These are phyloP conservation scores for Eupithecia dodoneata DNA, from an alignment of 2,888 invertebrate genomes.

Conservation along the genomic window DNA sequence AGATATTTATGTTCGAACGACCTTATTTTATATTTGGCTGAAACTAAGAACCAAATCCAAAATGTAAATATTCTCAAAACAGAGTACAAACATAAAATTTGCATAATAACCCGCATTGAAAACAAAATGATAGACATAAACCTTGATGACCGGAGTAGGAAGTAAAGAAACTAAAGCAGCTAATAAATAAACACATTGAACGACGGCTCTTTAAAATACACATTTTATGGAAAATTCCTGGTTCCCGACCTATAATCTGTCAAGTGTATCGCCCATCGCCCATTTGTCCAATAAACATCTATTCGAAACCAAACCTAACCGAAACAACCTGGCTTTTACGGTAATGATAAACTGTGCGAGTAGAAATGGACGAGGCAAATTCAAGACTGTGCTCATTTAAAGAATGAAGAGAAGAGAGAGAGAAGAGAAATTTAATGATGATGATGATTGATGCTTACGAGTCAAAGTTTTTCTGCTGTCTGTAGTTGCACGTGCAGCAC, in stretches of 20 bases:
- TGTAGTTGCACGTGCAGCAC: slow-evolving; percentile 68
- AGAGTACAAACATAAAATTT: slow-evolving; percentile 10
- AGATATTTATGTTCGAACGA: not conserved
- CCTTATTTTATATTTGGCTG: not conserved
- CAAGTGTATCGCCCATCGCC: not conserved
- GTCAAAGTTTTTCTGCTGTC: slow-evolving; percentile 47
- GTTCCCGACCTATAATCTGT: not conserved
- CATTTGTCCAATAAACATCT: not conserved
- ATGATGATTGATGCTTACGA: not conserved
- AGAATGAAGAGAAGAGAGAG: too few species aligned
- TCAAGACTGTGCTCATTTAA: not conserved
- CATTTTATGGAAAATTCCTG: not conserved
- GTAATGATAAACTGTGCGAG: not conserved
- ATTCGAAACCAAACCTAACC: not conserved
- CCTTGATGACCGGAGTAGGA: not conserved
- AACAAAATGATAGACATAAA: slow-evolving; percentile 15
- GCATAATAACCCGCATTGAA: slow-evolving; percentile 16
- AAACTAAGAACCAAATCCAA: slow-evolving; percentile 1
- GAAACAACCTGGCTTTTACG: not conserved
- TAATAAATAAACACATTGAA: not conserved
- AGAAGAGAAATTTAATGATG: too few species aligned
- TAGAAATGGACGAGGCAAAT: not conserved
- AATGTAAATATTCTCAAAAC: not conserved
- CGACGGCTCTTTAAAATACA: not conserved
- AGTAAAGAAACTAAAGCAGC: not conserved